These are phyloP conservation scores for Cheilosia impressa DNA, from an alignment of 2,888 invertebrate species.

Conservation along the genomic window DNA sequence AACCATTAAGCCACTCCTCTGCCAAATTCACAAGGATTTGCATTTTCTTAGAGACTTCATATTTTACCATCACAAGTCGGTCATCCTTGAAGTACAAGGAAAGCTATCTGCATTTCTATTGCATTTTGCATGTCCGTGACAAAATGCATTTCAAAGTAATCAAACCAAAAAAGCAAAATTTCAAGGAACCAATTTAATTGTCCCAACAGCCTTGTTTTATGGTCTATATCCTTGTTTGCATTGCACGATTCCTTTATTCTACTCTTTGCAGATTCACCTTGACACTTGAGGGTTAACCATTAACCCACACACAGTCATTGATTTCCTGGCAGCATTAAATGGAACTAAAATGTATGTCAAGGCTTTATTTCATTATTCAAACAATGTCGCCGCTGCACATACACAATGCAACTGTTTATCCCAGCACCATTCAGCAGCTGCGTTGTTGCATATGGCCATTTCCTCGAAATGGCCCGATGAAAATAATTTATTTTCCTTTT, in stretches of 20 bases:
- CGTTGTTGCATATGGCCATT: conserved; percentile 48
- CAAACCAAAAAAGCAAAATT: background rate
- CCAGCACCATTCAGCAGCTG: conserved; percentile 1
- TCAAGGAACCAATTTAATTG: conserved; percentile 37
- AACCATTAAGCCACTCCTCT: no score
- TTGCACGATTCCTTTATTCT: conserved; percentile 11
- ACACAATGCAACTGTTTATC: conserved; percentile 32
- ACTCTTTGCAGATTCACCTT: conserved; percentile 3
- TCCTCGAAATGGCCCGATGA: conserved; percentile 55
- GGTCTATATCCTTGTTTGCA: conserved; percentile 30
- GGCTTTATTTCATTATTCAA: conserved; percentile 62
- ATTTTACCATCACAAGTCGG: background rate
- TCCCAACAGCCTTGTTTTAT: background rate
- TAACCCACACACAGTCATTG: conserved; percentile 20
- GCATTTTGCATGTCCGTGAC: conserved; percentile 17
- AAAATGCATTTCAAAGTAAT: background rate
- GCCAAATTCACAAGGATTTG: no score
- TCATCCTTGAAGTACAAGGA: conserved; percentile 2
- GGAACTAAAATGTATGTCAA: conserved; percentile 63
- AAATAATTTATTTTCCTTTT: conserved; percentile 32
- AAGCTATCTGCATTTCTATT: background rate
- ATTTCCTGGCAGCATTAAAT: conserved; percentile 7
- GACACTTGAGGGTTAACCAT: conserved; percentile 31
- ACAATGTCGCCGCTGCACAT: conserved; percentile 38
- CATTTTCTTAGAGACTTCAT: no score